phyloP scores from a whole-genome alignment of 2,113 vertebrate species.

The Microtus oregoni region DNA sequence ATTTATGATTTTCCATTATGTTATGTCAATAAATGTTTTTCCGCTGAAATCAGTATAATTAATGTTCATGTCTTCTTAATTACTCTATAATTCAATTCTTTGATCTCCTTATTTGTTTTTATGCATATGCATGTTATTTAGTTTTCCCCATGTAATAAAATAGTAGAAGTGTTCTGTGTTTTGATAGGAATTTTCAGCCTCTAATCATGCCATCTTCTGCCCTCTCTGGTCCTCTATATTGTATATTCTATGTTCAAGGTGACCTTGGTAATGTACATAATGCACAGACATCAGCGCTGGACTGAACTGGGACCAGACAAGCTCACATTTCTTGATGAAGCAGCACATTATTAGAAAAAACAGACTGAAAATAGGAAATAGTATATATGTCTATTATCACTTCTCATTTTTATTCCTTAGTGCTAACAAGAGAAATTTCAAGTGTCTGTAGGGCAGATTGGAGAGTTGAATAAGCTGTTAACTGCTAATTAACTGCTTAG shows the following conservation, averaged over 20 bases:
- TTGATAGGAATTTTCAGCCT: not conserved
- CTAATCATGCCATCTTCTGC: not conserved
- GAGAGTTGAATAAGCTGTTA: not conserved
- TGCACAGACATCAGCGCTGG: not conserved
- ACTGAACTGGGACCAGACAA: not conserved
- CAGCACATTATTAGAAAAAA: constrained; percentile 36
- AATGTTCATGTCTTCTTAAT: not conserved
- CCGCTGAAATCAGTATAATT: not conserved
- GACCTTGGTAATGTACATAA: not conserved
- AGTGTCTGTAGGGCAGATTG: not conserved
- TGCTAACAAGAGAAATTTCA: constrained; percentile 2
- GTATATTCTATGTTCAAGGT: not conserved
- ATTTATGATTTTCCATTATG: not conserved
- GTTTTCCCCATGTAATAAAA: not conserved
- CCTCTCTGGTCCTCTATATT: not conserved
- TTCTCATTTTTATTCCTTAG: constrained; percentile 4
- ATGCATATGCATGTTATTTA: not conserved
- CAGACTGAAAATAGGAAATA: constrained; percentile 18
- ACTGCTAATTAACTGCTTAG: not conserved
- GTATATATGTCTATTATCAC: constrained; percentile 43
- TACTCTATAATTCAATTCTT: not conserved
- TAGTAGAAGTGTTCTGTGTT: not conserved
- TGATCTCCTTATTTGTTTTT: not conserved
- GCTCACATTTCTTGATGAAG: constrained; percentile 54
- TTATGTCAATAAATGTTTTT: not conserved